Evolutionary conservation across 2,888 invertebrate species (phyloP).

Genomic region (Bugulina stolonifera): DNA sequence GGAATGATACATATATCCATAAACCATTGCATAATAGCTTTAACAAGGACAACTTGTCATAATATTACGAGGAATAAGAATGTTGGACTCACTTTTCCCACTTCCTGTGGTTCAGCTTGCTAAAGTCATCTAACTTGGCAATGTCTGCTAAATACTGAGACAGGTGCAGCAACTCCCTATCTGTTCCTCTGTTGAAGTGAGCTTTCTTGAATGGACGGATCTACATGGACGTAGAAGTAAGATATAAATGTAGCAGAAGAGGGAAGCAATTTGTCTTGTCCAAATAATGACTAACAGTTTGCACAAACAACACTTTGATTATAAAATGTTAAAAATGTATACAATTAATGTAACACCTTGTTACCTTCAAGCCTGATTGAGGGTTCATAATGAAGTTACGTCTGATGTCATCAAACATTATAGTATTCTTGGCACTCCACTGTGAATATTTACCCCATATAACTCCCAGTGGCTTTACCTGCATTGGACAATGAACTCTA

Average conservation of each 20-base stretch:
- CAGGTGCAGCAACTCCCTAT: conserved; percentile 74
- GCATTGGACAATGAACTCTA: conserved; percentile 36
- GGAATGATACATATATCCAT: too few species aligned
- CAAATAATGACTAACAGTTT: too few species aligned
- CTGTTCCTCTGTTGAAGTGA: conserved; percentile 76
- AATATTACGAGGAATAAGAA: too few species aligned
- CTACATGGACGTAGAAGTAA: conserved; percentile 33
- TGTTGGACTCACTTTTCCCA: conserved; percentile 66
- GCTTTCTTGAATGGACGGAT: conserved; percentile 87
- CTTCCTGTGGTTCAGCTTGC: conserved; percentile 76
- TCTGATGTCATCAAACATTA: conserved; percentile 94
- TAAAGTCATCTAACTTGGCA: conserved; percentile 74
- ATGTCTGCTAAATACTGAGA: conserved; percentile 75
- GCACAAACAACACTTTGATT: background rate
- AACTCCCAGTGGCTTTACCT: conserved; percentile 89
- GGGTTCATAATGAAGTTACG: conserved; percentile 97
- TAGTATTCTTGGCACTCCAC: conserved; percentile 82
- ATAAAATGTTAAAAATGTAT: background rate
- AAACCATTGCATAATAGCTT: too few species aligned
- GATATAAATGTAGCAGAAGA: background rate
- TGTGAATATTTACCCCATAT: conserved; percentile 93
- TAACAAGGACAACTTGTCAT: too few species aligned
- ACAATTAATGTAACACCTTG: background rate
- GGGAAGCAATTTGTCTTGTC: background rate
- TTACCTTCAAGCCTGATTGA: conserved; percentile 72